Evolutionary conservation across 2,113 vertebrate genomes (phyloP).

Genomic region (Bombycilla garrulus): DNA sequence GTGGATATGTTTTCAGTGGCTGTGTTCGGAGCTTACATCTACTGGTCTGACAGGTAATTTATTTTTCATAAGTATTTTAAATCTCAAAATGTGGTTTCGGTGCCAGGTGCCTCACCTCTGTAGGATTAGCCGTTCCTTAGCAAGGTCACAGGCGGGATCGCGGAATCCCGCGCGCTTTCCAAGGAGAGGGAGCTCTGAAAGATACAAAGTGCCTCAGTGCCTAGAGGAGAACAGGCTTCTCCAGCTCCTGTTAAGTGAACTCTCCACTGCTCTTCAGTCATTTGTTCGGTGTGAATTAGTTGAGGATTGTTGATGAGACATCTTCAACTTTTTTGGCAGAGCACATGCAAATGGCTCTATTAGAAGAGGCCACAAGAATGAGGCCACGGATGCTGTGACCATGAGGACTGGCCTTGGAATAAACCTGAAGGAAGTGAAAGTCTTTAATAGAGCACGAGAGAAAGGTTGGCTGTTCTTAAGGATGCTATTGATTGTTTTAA

Average conservation of each 20-base stretch:
- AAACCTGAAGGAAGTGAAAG: constrained; percentile 95
- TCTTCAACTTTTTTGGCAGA: constrained; percentile 79
- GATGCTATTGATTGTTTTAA: constrained; percentile 52
- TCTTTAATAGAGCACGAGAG: constrained; percentile 95
- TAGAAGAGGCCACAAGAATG: constrained; percentile 90
- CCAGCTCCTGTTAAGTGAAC: constrained; percentile 29
- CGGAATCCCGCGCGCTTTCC: constrained; percentile 51
- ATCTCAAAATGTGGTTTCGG: constrained; percentile 73
- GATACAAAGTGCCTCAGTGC: constrained; percentile 41
- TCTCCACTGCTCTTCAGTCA: constrained; percentile 62
- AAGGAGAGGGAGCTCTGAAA: constrained; percentile 56
- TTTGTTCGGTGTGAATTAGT: constrained; percentile 70
- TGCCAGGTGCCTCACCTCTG: constrained; percentile 75
- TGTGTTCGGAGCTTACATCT: constrained; percentile 99
- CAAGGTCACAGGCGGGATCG: constrained; percentile 68
- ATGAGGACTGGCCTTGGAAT: constrained; percentile 95
- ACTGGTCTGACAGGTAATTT: constrained; percentile 99
- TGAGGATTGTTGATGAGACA: constrained; percentile 69
- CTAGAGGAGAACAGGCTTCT: constrained; percentile 44
- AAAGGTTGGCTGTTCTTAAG: constrained; percentile 86
- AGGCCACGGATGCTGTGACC: constrained; percentile 86
- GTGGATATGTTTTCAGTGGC: constrained; percentile 98
- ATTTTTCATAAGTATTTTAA: constrained; percentile 86
- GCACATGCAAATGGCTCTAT: constrained; percentile 97
- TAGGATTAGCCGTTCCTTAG: constrained; percentile 75